Percentiles rank a stretch among this genome's conserved stretches.
phyloP scores from a whole-genome alignment of 2,113 vertebrate genomes.

The Camarhynchus parvulus region DNA sequence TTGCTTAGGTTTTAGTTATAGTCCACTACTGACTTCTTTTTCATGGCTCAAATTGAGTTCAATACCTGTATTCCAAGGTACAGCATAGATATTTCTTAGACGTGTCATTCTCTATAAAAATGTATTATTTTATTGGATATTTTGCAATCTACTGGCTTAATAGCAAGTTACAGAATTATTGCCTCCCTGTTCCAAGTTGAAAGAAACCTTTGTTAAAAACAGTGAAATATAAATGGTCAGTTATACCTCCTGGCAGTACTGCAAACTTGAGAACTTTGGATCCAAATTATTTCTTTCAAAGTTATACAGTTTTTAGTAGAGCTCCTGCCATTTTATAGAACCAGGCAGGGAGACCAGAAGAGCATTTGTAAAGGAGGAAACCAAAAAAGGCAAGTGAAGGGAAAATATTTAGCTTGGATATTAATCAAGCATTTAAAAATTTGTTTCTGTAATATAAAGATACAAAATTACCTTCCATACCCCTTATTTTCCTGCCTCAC shows the following conservation, averaged over 20 bases:
- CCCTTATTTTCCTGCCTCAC: not conserved
- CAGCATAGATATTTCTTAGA: not conserved
- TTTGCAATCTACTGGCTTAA: not conserved
- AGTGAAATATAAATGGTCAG: not conserved
- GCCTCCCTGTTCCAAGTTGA: not conserved
- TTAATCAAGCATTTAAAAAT: not conserved
- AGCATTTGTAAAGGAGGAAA: not conserved
- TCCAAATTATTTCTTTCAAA: not conserved
- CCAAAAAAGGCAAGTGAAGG: not conserved
- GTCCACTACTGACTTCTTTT: not conserved
- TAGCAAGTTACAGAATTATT: not conserved
- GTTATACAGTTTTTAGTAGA: not conserved
- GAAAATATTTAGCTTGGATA: not conserved
- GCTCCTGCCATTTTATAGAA: not conserved
- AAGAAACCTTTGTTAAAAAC: not conserved
- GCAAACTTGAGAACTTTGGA: not conserved
- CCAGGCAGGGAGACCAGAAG: not conserved
- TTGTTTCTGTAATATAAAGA: not conserved
- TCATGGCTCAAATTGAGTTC: not conserved
- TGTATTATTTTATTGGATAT: not conserved
- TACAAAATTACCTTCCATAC: not conserved
- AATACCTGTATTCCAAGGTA: not conserved
- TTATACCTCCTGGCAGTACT: not conserved
- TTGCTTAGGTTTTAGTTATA: not conserved
- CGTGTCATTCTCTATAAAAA: not conserved